phyloP scores from a whole-genome alignment of 2,113 vertebrate genomes.

The Hippopotamus amphibius region DNA sequence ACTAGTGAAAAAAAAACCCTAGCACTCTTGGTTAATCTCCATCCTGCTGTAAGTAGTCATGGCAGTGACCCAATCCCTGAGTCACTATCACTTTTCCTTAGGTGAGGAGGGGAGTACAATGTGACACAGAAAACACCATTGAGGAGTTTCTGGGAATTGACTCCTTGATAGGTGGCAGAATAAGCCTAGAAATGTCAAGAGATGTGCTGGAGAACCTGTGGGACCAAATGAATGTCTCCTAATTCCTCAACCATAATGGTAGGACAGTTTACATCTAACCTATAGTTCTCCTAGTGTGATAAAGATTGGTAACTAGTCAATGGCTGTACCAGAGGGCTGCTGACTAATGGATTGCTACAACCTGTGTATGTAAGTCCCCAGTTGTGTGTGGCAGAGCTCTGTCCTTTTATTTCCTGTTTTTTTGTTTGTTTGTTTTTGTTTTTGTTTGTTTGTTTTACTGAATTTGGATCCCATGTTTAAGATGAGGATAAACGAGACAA shows the following conservation, averaged over 20 bases:
- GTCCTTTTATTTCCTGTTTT: background rate
- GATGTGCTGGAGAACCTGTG: background rate
- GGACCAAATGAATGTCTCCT: background rate
- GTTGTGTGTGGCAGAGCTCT: background rate
- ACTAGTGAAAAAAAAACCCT: background rate
- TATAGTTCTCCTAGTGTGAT: background rate
- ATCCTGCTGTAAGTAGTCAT: background rate
- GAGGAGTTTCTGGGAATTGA: background rate
- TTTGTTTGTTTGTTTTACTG: background rate
- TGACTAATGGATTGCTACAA: background rate
- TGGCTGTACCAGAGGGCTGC: background rate
- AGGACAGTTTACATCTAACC: background rate
- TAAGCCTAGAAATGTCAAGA: background rate
- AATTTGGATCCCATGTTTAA: background rate
- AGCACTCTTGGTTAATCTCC: background rate
- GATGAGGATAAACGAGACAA: background rate
- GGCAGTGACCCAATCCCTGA: background rate
- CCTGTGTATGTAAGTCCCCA: background rate
- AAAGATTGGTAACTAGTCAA: background rate
- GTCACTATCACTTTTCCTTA: background rate
- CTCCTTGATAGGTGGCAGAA: background rate
- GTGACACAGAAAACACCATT: background rate
- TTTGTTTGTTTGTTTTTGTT: background rate
- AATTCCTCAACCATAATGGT: background rate
- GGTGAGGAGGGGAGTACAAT: background rate